These are phyloP conservation scores for human (Homo sapiens) DNA, from an alignment of 2,113 vertebrate genomes.

Conservation along the genomic window GRCh38 chr5:111077001-111077500, in stretches of 20 bases:
- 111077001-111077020: background rate
- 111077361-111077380: background rate
- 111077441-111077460: background rate
- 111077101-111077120: background rate
- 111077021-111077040: background rate
- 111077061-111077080: background rate
- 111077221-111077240: background rate
- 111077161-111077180: background rate
- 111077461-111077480: background rate
- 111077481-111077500: background rate
- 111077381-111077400: background rate
- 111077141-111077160: background rate
- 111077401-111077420: background rate
- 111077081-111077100: background rate
- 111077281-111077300: background rate
- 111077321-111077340: background rate
- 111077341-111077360: background rate
- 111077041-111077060: background rate
- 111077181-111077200: background rate
- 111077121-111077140: background rate
- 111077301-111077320: background rate
- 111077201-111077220: background rate
- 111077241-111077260: background rate
- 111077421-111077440: background rate
- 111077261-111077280: background rate